Evolutionary conservation across 1,140 invertebrate species (phyloP).

Genomic region (Nymphalis io): DNA sequence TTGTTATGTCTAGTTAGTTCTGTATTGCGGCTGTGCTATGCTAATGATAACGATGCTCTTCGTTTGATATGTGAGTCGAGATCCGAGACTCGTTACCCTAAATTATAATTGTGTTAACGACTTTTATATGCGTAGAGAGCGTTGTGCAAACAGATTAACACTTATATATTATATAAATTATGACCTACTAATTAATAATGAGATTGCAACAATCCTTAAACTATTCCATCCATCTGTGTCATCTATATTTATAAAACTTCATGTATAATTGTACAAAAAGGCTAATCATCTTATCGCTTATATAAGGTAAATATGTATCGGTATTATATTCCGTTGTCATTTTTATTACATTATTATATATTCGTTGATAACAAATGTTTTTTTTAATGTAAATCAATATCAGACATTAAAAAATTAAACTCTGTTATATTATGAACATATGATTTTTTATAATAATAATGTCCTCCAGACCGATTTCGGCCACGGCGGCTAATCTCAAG

Average conservation of each 20-base stretch:
- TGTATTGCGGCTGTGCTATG: not conserved
- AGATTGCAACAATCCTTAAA: not conserved
- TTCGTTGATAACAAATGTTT: too few relatives aligned
- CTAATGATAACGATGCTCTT: not conserved
- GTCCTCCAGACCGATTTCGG: too few relatives aligned
- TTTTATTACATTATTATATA: too few relatives aligned
- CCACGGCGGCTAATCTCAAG: too few relatives aligned
- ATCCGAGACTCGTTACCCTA: conserved; percentile 18
- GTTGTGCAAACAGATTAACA: conserved; percentile 12
- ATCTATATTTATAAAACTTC: not conserved
- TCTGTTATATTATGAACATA: too few relatives aligned
- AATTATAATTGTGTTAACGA: conserved; percentile 27
- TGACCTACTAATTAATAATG: not conserved
- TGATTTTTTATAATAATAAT: too few relatives aligned
- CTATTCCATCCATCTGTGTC: not conserved
- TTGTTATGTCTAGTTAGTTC: not conserved
- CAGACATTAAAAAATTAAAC: too few relatives aligned
- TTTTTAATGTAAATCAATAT: too few relatives aligned
- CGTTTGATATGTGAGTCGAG: not conserved
- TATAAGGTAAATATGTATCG: not conserved
- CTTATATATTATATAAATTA: not conserved
- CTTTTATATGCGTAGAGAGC: conserved; percentile 19
- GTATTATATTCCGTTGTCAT: too few relatives aligned
- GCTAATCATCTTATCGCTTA: too few relatives aligned
- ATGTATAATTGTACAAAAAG: too few relatives aligned